A percentile compares a stretch with the other conserved stretches of the same genome.
phyloP scores from a whole-genome alignment of 2,797 vertebrate species.

The Enteromius viviparus region DNA sequence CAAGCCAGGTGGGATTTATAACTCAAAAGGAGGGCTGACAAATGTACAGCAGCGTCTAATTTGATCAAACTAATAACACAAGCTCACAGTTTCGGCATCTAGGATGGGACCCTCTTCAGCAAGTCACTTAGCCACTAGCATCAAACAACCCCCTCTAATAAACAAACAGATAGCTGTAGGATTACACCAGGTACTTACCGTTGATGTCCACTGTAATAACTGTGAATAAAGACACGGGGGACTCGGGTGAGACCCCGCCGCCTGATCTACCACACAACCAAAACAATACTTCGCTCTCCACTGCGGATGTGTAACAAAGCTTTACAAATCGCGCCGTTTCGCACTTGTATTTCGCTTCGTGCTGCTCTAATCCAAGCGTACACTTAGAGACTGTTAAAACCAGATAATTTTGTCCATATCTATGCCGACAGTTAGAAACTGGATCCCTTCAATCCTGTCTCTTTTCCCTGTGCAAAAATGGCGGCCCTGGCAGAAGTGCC shows the following conservation, averaged over 20 bases:
- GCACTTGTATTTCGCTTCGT: constrained; percentile 43
- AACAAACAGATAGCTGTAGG: constrained; percentile 7
- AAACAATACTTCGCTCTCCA: constrained; percentile 89
- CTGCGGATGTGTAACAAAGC: constrained; percentile 84
- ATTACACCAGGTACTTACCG: constrained; percentile 80
- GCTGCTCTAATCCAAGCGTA: constrained; percentile 50
- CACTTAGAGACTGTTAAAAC: constrained; percentile 64
- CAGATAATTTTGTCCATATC: constrained; percentile 74
- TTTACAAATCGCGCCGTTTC: constrained; percentile 65
- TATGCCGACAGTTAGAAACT: constrained; percentile 82
- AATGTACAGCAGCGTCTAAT: neutral
- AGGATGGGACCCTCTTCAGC: constrained; percentile 59
- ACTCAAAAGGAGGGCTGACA: neutral
- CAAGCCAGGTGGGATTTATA: constrained; percentile 15
- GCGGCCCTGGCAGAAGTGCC: constrained; percentile 87
- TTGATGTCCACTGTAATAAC: constrained; percentile 85
- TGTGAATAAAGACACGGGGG: constrained; percentile 72
- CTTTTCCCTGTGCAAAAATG: constrained; percentile 98
- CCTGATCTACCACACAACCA: constrained; percentile 85
- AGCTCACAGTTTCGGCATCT: constrained; percentile 41
- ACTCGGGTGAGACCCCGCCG: constrained; percentile 80
- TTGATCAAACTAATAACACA: neutral
- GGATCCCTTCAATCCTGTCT: constrained; percentile 86
- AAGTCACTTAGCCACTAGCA: constrained; percentile 66
- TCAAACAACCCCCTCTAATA: constrained; percentile 20